Evolutionary conservation across 2,797 vertebrate species (phyloP).

Genomic region (Sebastiscus albofasciatus): DNA sequence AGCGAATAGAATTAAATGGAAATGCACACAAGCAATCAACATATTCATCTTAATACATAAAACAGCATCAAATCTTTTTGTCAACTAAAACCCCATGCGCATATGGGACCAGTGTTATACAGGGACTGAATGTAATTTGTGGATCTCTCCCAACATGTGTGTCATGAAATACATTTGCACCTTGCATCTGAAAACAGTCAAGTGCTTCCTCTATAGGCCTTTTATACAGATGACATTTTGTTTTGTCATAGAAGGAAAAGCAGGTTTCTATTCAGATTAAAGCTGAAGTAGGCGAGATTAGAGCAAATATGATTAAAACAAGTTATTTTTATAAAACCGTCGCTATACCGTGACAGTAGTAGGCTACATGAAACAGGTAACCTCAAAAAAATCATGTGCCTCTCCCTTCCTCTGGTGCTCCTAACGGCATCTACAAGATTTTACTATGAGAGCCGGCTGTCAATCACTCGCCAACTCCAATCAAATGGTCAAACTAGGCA

Average conservation of each 20-base stretch:
- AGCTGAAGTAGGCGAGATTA: fast-evolving
- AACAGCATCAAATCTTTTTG: slow-evolving; percentile 28
- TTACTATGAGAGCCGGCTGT: too few relatives aligned
- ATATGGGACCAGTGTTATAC: background rate
- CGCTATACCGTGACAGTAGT: too few relatives aligned
- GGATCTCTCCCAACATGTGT: background rate
- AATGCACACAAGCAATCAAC: slow-evolving; percentile 40
- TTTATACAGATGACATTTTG: background rate
- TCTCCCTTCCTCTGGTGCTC: too few relatives aligned
- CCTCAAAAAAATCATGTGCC: too few relatives aligned
- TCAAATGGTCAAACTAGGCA: too few relatives aligned
- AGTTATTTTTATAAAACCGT: too few relatives aligned
- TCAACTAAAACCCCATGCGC: slow-evolving; percentile 3
- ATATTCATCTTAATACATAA: slow-evolving; percentile 33
- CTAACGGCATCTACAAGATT: too few relatives aligned
- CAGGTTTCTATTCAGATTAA: background rate
- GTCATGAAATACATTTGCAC: background rate
- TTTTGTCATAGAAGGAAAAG: background rate
- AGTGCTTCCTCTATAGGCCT: background rate
- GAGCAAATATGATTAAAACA: too few relatives aligned
- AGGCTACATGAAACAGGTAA: too few relatives aligned
- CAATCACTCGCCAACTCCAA: too few relatives aligned
- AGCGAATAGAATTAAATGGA: slow-evolving; percentile 24
- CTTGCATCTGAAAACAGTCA: background rate
- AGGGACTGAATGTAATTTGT: slow-evolving; percentile 1